Evolutionary conservation across 2,113 vertebrate species (phyloP).

Genomic region (Microcebus ravelobensis): DNA sequence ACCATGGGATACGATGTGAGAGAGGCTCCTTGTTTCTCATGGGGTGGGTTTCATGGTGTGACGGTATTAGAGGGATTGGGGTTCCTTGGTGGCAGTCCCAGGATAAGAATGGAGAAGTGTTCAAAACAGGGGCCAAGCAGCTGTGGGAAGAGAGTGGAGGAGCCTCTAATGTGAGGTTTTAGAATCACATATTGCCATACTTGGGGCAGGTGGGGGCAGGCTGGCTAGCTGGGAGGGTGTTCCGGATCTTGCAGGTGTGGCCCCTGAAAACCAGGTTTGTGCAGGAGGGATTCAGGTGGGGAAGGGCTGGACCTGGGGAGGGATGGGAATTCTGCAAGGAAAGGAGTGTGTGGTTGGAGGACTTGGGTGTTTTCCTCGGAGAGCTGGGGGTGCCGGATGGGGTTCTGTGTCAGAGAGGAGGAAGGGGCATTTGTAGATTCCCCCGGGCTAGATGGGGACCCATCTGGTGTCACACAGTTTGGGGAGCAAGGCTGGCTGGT

Average conservation of each 20-base stretch:
- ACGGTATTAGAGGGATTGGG: background rate
- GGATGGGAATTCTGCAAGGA: background rate
- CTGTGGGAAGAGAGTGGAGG: background rate
- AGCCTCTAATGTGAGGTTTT: background rate
- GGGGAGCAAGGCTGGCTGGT: background rate
- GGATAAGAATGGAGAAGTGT: background rate
- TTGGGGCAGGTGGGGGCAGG: background rate
- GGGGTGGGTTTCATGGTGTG: background rate
- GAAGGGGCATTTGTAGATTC: background rate
- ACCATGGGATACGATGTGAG: background rate
- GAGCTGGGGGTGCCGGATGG: accelerated
- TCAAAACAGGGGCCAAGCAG: background rate
- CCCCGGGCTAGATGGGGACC: background rate
- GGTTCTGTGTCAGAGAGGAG: background rate
- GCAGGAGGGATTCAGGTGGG: background rate
- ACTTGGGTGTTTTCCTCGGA: background rate
- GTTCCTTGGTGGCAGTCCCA: background rate
- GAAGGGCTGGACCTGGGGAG: background rate
- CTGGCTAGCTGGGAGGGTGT: background rate
- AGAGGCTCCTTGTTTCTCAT: background rate
- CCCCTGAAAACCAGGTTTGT: background rate
- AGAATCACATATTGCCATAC: background rate
- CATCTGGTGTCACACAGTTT: background rate
- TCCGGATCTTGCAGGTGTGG: background rate
- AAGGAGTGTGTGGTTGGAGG: background rate